These are phyloP conservation scores for Coturnix japonica DNA, from an alignment of 2,113 vertebrate species.

Conservation along the genomic window DNA sequence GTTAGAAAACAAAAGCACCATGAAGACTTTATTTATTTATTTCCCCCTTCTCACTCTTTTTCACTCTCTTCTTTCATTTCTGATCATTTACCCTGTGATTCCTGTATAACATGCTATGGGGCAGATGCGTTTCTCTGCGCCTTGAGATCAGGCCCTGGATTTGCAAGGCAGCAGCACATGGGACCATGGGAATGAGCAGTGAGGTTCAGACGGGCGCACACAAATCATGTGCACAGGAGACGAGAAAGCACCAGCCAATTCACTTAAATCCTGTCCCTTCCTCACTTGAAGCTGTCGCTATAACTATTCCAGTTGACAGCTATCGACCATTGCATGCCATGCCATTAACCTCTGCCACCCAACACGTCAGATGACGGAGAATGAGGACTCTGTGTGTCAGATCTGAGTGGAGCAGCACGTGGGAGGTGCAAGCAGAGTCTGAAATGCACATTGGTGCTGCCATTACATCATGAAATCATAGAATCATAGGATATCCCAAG, in stretches of 20 bases:
- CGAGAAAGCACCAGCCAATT: not conserved
- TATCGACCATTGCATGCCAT: not conserved
- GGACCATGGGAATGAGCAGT: rapidly evolving
- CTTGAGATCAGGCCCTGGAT: not conserved
- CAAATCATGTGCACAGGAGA: not conserved
- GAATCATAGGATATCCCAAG: too few relatives aligned
- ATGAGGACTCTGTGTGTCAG: not conserved
- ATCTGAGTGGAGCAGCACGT: rapidly evolving
- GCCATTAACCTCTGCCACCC: not conserved
- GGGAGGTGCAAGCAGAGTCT: not conserved
- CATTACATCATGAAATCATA: too few relatives aligned
- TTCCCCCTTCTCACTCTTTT: not conserved
- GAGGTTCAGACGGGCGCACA: not conserved
- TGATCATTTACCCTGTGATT: not conserved
- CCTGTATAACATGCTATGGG: rapidly evolving
- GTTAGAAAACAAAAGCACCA: slow-evolving; percentile 66
- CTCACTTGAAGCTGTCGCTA: not conserved
- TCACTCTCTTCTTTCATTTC: not conserved
- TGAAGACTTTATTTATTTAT: not conserved
- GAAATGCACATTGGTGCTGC: rapidly evolving
- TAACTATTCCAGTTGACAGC: not conserved
- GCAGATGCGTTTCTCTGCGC: rapidly evolving
- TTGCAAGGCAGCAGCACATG: not conserved
- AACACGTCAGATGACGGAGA: rapidly evolving
- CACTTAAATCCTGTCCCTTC: not conserved